A percentile compares a stretch with the other conserved stretches of the same genome.
Evolutionary conservation across 2,888 invertebrate species (phyloP).

Genomic region (Tortricodes alternella): DNA sequence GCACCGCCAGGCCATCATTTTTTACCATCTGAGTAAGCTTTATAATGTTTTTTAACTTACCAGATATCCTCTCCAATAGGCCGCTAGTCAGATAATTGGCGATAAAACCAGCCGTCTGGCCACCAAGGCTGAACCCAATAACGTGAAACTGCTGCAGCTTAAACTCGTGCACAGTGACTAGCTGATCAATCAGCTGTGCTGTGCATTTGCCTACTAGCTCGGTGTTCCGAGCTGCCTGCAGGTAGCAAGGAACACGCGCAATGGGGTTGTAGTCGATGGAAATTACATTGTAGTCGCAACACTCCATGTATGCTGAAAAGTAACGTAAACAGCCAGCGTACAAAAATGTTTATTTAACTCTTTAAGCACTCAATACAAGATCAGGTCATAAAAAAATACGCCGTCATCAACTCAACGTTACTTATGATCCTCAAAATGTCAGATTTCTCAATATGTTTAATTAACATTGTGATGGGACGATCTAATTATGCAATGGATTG

Average conservation of each 20-base stretch:
- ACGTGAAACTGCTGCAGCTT: constrained; percentile 77
- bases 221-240: constrained; percentile 81
- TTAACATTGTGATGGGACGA: too few species aligned
- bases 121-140: constrained; percentile 86
- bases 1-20: too few species aligned
- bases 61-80: constrained; percentile 78
- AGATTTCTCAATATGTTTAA: too few species aligned
- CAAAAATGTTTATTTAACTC: too few species aligned
- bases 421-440: too few species aligned
- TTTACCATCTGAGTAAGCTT: too few species aligned
- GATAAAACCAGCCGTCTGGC: constrained; percentile 81
- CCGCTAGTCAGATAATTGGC: constrained; percentile 71
- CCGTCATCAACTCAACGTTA: too few species aligned
- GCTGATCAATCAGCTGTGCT: constrained; percentile 80
- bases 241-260: constrained; percentile 83
- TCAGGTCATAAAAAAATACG: constrained; percentile 9
- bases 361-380: too few species aligned
- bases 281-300: constrained; percentile 83
- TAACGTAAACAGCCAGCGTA: too few species aligned
- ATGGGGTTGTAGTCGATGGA: constrained; percentile 84
- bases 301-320: constrained; percentile 77
- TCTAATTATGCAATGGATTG: too few species aligned
- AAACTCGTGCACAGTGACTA: constrained; percentile 68
- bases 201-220: constrained; percentile 83
- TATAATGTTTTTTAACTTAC: too few species aligned